Conservation (phyloP, 2,113 vertebrate genomes). For the Dasyprocta punctata region DNA sequence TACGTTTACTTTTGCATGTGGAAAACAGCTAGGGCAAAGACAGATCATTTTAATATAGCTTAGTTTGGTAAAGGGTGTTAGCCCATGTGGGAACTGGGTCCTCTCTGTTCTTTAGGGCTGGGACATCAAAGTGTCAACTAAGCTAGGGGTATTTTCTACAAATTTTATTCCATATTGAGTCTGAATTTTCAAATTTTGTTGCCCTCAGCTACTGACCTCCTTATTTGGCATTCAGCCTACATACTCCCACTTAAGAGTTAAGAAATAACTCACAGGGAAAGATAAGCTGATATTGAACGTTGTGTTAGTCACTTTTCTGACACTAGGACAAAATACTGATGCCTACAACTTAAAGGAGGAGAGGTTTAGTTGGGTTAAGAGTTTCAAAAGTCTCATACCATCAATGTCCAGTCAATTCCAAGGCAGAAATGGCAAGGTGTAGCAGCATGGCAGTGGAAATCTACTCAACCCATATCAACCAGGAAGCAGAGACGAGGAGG, state of each 20-base stretch:
- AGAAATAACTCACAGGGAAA: not conserved
- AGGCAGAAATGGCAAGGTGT: not conserved
- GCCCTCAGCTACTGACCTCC: accelerated
- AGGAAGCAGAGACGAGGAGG: not conserved
- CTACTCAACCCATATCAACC: not conserved
- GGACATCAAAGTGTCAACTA: not conserved
- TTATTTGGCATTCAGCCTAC: not conserved
- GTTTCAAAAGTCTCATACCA: not conserved
- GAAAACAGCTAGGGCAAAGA: not conserved
- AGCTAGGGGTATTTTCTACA: not conserved
- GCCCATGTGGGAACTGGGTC: not conserved
- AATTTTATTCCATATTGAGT: not conserved
- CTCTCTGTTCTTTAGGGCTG: not conserved
- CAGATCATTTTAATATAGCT: not conserved
- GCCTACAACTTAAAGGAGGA: not conserved
- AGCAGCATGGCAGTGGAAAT: not conserved
- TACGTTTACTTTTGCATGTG: not conserved
- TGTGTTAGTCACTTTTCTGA: not conserved
- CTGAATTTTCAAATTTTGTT: not conserved
- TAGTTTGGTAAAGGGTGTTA: not conserved
- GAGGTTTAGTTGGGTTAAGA: not conserved
- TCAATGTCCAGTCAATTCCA: not conserved
- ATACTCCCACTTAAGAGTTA: not conserved
- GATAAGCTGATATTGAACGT: accelerated
- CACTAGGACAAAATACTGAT: not conserved